These are phyloP conservation scores for Elanus axillaris DNA, from an alignment of 2,113 vertebrate species.

Conservation along the genomic window DNA sequence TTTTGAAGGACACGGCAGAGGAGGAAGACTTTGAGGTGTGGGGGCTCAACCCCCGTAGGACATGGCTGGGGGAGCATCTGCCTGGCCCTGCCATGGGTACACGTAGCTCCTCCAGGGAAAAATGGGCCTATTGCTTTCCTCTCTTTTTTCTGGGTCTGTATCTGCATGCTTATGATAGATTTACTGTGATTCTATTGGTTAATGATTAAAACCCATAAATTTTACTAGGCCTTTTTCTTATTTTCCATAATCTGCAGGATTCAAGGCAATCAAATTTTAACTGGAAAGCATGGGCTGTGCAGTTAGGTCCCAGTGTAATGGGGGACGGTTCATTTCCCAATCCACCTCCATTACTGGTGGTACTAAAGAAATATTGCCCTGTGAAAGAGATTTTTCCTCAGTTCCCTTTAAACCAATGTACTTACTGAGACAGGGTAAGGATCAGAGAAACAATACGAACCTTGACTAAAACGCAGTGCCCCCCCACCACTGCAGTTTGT, in stretches of 20 bases:
- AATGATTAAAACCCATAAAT: slow-evolving; percentile 62
- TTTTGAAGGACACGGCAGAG: not conserved
- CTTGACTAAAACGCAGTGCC: not conserved
- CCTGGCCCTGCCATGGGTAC: not conserved
- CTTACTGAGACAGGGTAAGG: not conserved
- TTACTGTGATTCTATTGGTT: slow-evolving; percentile 30
- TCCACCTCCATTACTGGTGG: slow-evolving; percentile 12
- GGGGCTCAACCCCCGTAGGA: not conserved
- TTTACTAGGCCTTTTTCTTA: slow-evolving; percentile 45
- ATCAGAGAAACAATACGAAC: not conserved
- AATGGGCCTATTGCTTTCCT: not conserved
- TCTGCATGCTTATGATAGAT: slow-evolving; percentile 28
- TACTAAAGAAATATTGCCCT: slow-evolving; percentile 50
- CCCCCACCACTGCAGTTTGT: not conserved
- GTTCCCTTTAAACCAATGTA: not conserved
- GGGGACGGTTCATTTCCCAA: not conserved
- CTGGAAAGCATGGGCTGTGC: not conserved
- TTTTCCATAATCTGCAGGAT: slow-evolving; percentile 41
- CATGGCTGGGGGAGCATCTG: not conserved
- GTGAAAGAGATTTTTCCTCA: slow-evolving; percentile 23
- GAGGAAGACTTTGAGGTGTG: not conserved
- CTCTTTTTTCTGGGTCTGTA: not conserved
- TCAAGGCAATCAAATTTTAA: slow-evolving; percentile 55
- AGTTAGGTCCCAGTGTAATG: slow-evolving; percentile 6
- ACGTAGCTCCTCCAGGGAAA: not conserved